Evolutionary conservation across 23 tunicate genomes (phyloP).

Genomic region (Clavelina lepadiformis): DNA sequence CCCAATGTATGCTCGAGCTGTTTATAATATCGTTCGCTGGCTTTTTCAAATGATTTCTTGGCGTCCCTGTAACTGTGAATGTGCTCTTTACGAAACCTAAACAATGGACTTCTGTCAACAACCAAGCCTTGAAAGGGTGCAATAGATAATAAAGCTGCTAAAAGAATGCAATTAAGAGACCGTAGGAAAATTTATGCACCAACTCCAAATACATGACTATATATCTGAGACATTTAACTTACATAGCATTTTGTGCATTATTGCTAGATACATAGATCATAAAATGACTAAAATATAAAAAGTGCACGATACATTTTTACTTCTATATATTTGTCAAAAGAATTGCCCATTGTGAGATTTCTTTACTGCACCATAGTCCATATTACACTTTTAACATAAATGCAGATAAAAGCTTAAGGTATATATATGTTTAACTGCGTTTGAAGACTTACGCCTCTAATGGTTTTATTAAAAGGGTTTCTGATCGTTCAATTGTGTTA

Average conservation of each 20-base stretch:
- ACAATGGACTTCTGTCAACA: neutral
- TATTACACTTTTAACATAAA: neutral
- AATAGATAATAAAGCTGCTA: too few relatives aligned
- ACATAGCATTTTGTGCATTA: too few relatives aligned
- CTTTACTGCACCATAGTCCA: neutral
- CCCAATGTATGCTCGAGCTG: conserved; percentile 69
- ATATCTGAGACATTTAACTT: too few relatives aligned
- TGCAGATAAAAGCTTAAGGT: neutral
- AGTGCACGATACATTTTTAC: too few relatives aligned
- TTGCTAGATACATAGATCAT: too few relatives aligned
- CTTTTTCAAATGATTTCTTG: conserved; percentile 74
- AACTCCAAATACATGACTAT: too few relatives aligned
- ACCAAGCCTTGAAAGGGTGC: neutral
- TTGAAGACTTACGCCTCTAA: conserved; percentile 52
- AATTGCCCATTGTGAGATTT: too few relatives aligned
- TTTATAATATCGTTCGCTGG: conserved; percentile 86
- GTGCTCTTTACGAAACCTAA: conserved; percentile 69
- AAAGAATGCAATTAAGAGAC: too few relatives aligned
- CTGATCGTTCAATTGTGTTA: conserved; percentile 63
- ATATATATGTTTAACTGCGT: neutral
- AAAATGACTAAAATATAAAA: too few relatives aligned
- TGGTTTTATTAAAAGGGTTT: conserved; percentile 54
- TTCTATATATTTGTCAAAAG: too few relatives aligned
- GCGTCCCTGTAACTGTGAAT: conserved; percentile 67
- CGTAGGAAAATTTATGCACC: too few relatives aligned